phyloP scores from a whole-genome alignment of 2,113 vertebrate species.

The pig (Sus scrofa) region DNA sequence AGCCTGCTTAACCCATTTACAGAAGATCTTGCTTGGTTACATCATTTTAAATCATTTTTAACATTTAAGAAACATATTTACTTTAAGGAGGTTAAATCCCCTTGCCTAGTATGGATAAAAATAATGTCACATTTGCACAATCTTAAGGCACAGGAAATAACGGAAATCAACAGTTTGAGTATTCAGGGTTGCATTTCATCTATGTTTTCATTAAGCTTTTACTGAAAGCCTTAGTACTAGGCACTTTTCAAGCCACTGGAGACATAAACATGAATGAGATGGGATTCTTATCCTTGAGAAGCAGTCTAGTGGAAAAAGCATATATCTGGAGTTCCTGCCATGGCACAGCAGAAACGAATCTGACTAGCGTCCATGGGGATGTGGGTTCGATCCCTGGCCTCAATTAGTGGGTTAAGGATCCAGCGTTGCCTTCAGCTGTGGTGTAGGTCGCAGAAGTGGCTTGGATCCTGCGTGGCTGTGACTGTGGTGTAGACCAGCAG shows the following conservation, averaged over 20 bases:
- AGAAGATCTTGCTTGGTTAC: neutral
- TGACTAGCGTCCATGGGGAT: too few species aligned
- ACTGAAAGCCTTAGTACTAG: neutral
- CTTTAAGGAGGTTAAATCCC: neutral
- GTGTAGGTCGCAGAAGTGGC: too few species aligned
- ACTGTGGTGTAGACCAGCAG: too few species aligned
- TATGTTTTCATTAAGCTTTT: neutral
- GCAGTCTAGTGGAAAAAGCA: neutral
- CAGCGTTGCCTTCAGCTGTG: too few species aligned
- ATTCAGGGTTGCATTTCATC: neutral
- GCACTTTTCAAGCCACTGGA: neutral
- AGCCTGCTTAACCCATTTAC: neutral
- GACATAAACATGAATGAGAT: neutral
- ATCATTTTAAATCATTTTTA: neutral
- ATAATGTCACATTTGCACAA: neutral
- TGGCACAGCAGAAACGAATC: too few species aligned
- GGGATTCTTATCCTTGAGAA: neutral
- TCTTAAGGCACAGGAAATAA: neutral
- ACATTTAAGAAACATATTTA: neutral
- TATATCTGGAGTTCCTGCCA: too few species aligned
- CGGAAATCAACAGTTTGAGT: neutral
- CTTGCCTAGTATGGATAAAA: neutral
- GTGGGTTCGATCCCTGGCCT: too few species aligned
- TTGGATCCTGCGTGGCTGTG: too few species aligned
- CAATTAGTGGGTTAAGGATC: too few species aligned